These are phyloP conservation scores for Dermochelys coriacea DNA, from an alignment of 2,797 vertebrate genomes.

Conservation along the genomic window DNA sequence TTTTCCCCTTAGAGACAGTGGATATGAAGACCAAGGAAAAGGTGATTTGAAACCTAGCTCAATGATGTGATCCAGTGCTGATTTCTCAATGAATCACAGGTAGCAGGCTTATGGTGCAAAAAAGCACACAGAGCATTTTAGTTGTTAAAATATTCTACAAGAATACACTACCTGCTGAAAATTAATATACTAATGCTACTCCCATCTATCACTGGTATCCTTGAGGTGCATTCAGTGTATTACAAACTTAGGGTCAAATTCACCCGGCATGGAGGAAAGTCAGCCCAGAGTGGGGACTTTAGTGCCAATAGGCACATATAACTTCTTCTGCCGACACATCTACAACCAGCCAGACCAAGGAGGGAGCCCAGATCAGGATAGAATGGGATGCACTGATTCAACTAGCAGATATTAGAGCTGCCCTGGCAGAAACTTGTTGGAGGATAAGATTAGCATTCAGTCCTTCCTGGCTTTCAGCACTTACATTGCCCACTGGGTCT, in stretches of 20 bases:
- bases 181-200: conserved; percentile 34
- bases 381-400: not conserved
- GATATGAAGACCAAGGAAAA: conserved; percentile 45
- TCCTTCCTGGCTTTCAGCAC: not conserved
- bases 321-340: not conserved
- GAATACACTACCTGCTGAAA: conserved; percentile 16
- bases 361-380: not conserved
- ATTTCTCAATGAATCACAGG: conserved; percentile 37
- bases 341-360: not conserved
- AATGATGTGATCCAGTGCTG: not conserved
- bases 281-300: not conserved
- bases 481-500: not conserved
- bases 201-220: not conserved
- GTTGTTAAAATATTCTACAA: conserved; percentile 29
- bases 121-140: conserved; percentile 19
- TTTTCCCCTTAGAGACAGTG: not conserved
- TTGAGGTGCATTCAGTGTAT: not conserved
- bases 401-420: accelerated
- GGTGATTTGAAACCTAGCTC: conserved; percentile 53
- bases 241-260: not conserved
- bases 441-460: not conserved
- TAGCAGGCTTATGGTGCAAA: conserved; percentile 11
- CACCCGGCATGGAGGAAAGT: not conserved
- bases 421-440: not conserved
- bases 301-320: not conserved